Conservation (phyloP, 2,797 vertebrate genomes). For the Falco berigora region DNA sequence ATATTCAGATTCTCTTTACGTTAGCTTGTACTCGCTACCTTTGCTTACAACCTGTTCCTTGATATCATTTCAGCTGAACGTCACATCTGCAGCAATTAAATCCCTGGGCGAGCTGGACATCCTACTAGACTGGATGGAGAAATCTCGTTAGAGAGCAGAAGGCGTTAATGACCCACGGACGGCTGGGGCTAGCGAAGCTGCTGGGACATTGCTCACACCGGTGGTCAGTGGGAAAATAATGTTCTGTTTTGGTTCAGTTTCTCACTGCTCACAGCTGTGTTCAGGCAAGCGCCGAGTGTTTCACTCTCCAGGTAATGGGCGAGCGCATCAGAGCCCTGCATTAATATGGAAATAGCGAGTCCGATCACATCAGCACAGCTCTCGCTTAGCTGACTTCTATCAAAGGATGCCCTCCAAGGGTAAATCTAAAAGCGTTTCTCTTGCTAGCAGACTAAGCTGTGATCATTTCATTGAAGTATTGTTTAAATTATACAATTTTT, state of each 20-base stretch:
- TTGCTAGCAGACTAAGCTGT: neutral
- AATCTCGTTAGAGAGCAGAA: neutral
- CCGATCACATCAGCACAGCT: neutral
- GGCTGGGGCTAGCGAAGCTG: neutral
- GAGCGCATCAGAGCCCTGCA: neutral
- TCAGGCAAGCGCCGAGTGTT: neutral
- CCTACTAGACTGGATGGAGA: conserved; percentile 73
- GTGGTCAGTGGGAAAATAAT: fast-evolving
- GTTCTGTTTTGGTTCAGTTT: neutral
- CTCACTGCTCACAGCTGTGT: neutral
- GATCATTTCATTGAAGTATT: neutral
- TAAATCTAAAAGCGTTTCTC: neutral
- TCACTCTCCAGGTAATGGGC: neutral
- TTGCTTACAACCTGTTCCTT: neutral
- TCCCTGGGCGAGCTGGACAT: conserved; percentile 74
- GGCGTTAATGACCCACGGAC: fast-evolving
- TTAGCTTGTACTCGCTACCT: fast-evolving
- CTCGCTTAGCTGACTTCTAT: neutral
- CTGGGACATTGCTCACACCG: neutral
- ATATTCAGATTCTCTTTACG: neutral
- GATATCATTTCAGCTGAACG: conserved; percentile 53
- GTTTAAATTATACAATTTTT: neutral
- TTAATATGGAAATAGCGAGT: fast-evolving
- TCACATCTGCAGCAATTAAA: conserved; percentile 65
- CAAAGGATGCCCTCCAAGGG: neutral